These are phyloP conservation scores for Brachionus rubens DNA, from an alignment of 1,140 invertebrate species.

Conservation along the genomic window DNA sequence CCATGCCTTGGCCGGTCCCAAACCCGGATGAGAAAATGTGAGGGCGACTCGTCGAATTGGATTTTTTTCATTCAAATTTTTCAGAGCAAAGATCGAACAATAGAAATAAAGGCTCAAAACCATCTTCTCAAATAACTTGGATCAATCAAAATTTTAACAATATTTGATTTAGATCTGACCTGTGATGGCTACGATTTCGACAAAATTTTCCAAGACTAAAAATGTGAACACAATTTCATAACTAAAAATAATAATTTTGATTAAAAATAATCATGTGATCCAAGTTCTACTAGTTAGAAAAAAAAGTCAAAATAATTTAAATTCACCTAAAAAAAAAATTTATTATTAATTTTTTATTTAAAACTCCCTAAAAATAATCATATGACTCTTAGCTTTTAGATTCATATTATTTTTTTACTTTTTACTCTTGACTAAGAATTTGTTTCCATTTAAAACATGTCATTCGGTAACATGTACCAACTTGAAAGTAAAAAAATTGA, in stretches of 20 bases:
- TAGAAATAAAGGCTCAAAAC: too few species aligned
- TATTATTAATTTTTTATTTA: neutral
- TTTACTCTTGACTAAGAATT: neutral
- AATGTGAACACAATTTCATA: neutral
- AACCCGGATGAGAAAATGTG: too few species aligned
- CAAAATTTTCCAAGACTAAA: too few species aligned
- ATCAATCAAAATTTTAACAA: too few species aligned
- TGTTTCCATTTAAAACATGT: neutral
- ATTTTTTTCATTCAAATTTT: too few species aligned
- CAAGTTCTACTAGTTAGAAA: neutral
- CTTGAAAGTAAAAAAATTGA: constrained; percentile 37
- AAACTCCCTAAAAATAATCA: constrained; percentile 8
- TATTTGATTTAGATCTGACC: too few species aligned
- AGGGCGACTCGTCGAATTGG: too few species aligned
- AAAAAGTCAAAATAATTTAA: neutral
- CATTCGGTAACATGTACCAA: constrained; percentile 37
- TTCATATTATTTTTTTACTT: neutral
- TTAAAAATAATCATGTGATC: constrained; percentile 38
- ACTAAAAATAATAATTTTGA: neutral
- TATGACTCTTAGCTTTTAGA: constrained; percentile 1
- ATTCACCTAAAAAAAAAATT: neutral
- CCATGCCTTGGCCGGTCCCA: too few species aligned
- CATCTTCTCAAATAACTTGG: too few species aligned
- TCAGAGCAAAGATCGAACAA: too few species aligned
- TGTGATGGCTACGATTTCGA: too few species aligned